Percentiles rank a stretch among this genome's conserved stretches.
These are phyloP conservation scores for Ptychochromis oligacanthus DNA, from an alignment of 2,113 vertebrate species.

Conservation along the genomic window DNA sequence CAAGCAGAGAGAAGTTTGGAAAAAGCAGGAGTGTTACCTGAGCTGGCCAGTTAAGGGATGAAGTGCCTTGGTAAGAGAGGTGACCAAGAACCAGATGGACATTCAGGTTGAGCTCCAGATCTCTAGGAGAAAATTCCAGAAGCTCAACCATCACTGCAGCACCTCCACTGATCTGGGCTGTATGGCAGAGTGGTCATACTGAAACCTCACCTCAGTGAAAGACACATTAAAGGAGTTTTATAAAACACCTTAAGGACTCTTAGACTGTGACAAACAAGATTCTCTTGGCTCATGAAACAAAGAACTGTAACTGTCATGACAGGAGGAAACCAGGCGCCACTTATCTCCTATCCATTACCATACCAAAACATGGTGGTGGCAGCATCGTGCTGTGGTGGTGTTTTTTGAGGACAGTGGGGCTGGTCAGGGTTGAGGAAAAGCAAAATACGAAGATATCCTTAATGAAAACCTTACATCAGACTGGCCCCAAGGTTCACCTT, in stretches of 20 bases:
- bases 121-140: neutral
- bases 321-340: too few relatives aligned
- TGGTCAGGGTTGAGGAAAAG: neutral
- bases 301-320: too few relatives aligned
- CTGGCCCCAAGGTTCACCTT: neutral
- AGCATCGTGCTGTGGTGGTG: too few relatives aligned
- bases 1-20: neutral
- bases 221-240: neutral
- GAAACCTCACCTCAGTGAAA: neutral
- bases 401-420: too few relatives aligned
- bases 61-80: rapidly evolving
- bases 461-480: too few relatives aligned
- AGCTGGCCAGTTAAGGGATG: neutral
- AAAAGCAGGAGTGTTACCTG: neutral
- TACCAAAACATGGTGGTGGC: too few relatives aligned
- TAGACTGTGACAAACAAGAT: too few relatives aligned
- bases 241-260: too few relatives aligned
- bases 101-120: neutral
- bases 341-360: too few relatives aligned
- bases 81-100: neutral
- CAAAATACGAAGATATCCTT: too few relatives aligned
- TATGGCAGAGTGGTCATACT: neutral
- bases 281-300: too few relatives aligned
- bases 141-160: neutral
- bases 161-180: neutral